These are phyloP conservation scores for Copidosoma floridanum DNA, from an alignment of 1,140 invertebrate species.

Conservation along the genomic window DNA sequence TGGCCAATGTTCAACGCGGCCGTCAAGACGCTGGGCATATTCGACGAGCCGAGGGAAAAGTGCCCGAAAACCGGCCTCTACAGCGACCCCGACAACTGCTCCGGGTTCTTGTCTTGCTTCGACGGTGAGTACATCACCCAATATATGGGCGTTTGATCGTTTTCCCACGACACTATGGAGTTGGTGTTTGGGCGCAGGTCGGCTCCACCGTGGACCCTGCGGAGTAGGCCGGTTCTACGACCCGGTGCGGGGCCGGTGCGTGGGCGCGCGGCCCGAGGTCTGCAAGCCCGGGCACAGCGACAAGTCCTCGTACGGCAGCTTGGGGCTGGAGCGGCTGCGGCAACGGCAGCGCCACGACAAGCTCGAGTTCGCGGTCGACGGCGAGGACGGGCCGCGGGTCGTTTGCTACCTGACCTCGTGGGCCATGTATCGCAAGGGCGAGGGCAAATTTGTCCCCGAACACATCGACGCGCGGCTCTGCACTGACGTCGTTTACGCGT, in stretches of 20 bases:
- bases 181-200: conserved; percentile 25
- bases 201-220: conserved; percentile 43
- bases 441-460: conserved; percentile 83
- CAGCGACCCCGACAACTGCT: conserved; percentile 66
- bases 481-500: conserved; percentile 87
- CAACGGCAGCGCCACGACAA: conserved; percentile 32
- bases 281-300: conserved; percentile 41
- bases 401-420: conserved; percentile 88
- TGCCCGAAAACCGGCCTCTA: conserved; percentile 57
- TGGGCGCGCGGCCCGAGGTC: conserved; percentile 35
- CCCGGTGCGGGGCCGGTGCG: conserved; percentile 30
- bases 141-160: background rate
- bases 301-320: conserved; percentile 15
- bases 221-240: conserved; percentile 44
- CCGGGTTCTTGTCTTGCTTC: conserved; percentile 68
- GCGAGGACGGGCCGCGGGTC: conserved; percentile 57
- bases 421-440: conserved; percentile 79
- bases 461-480: conserved; percentile 77
- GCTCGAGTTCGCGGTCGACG: conserved; percentile 35
- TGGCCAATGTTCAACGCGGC: conserved; percentile 66
- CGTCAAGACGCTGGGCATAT: conserved; percentile 57
- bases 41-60: conserved; percentile 40
- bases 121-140: conserved; percentile 44
- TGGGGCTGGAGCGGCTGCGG: conserved; percentile 21
- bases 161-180: background rate